Base-by-base conservation (phyloP, 2,113 vertebrate genomes). In the Heliornis fulica region DNA sequence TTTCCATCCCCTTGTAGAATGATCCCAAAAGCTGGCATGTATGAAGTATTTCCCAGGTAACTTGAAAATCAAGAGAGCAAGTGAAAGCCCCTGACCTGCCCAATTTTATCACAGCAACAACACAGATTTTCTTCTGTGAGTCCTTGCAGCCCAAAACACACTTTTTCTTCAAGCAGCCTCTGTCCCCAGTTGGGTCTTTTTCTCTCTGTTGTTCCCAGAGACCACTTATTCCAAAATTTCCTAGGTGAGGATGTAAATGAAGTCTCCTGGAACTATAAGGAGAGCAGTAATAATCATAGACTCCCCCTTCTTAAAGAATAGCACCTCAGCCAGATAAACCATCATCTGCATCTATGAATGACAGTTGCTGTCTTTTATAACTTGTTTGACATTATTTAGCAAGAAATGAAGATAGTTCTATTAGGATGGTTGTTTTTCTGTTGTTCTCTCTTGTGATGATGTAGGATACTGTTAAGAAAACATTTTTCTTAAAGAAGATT, bases 51-150 rank as follows among this genome's bases (percentile, higher is more conserved):
- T 85, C 26, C 29, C 32, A 31, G 31, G 20, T 22, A 81, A 15
- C 15, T 34, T 68, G 21, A 66, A 83, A 91, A 88, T 29, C 11
- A 86, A 54, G 23, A 59, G 16, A 74, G 61, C 7, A 59, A 82
- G 12, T 0, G 1, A 83, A 15, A 83, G 71, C 1, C 13, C 34
- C 20, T 32, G 43, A 66, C 5, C 3, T 59, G 6, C 18, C 8
- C 41, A 40, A 9, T 85, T 68, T 91, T 85, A 28, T 54, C 9
- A 63, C 17, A 70, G 34, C 81, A 90, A 51, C 7, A 89, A 10
- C 9, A 29, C 8, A 25, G 5, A 50, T 57, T 76, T 91, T 87
- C 46, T 51, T 90, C 21, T 4, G 6, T 7, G 15, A 9, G 3
- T 72, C 10, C 19, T 40, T 76, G 23, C 20, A 87, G 68, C 2